Evolutionary conservation across 2,797 vertebrate genomes (phyloP).

Genomic region (Spatula versicolor): DNA sequence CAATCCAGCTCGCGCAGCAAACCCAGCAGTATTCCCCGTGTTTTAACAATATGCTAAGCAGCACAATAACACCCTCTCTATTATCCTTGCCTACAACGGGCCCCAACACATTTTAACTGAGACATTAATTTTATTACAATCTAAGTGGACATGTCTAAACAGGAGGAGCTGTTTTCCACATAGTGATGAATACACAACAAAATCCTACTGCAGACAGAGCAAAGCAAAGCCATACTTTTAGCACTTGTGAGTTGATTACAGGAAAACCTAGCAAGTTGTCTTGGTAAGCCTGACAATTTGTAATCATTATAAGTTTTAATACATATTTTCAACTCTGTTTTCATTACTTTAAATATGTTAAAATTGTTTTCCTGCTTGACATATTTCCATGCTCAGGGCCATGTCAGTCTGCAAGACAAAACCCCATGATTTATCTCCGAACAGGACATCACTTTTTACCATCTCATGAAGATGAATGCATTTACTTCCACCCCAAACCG

Average conservation of each 20-base stretch:
- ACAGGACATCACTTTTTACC: constrained; percentile 21
- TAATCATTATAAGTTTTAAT: not conserved
- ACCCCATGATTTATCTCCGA: not conserved
- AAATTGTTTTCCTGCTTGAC: not conserved
- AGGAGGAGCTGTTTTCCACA: not conserved
- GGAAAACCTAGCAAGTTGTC: not conserved
- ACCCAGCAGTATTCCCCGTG: not conserved
- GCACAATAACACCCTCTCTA: not conserved
- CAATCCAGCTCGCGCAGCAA: not conserved
- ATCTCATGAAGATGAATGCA: not conserved
- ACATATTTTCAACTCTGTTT: not conserved
- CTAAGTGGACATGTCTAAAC: not conserved
- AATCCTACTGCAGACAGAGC: not conserved
- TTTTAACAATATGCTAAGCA: not conserved
- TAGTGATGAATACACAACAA: not conserved
- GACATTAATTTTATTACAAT: not conserved
- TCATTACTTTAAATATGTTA: not conserved
- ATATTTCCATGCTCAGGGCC: not conserved
- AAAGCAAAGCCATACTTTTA: not conserved
- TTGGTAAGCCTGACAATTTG: not conserved
- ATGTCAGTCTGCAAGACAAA: not conserved
- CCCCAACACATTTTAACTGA: not conserved
- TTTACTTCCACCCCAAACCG: not conserved
- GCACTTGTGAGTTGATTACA: not conserved
- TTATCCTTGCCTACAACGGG: not conserved